phyloP scores from a whole-genome alignment of 2,888 invertebrate species.

The Orchesellides sinensis region DNA sequence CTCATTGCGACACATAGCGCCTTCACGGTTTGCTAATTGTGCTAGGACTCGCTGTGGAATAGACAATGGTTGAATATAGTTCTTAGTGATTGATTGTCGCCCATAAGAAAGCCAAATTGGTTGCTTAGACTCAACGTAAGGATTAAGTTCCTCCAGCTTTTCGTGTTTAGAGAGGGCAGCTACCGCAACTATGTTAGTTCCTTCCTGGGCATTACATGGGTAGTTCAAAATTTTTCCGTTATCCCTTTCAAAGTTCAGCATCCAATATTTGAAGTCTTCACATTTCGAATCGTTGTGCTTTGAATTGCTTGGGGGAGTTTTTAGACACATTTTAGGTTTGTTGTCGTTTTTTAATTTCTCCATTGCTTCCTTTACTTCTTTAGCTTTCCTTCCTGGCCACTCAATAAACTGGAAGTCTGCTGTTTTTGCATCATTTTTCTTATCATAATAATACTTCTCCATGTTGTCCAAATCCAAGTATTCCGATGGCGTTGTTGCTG shows the following conservation, averaged over 20 bases:
- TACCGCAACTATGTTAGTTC: constrained; percentile 29
- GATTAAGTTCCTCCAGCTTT: background rate
- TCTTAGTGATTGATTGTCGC: background rate
- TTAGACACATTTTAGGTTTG: background rate
- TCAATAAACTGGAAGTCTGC: constrained; percentile 46
- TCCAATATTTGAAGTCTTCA: background rate
- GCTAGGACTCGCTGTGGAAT: constrained; percentile 14
- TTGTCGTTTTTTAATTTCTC: background rate
- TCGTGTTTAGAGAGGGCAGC: background rate
- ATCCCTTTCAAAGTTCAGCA: constrained; percentile 37
- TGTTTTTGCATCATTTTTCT: background rate
- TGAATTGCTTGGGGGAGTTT: background rate
- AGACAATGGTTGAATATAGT: constrained; percentile 31
- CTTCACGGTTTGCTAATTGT: constrained; percentile 24
- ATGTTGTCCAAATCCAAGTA: constrained; percentile 35
- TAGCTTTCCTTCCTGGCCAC: constrained; percentile 38
- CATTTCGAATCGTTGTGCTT: background rate
- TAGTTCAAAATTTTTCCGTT: constrained; percentile 37
- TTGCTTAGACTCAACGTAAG: constrained; percentile 3
- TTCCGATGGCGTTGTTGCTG: background rate
- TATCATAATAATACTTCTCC: constrained; percentile 24
- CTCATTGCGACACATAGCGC: background rate
- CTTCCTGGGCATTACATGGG: constrained; percentile 33
- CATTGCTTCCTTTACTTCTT: background rate
- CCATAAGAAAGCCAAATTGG: constrained; percentile 33